These are phyloP conservation scores for Holcopasites calliopsidis DNA, from an alignment of 1,140 invertebrate species.

Conservation along the genomic window DNA sequence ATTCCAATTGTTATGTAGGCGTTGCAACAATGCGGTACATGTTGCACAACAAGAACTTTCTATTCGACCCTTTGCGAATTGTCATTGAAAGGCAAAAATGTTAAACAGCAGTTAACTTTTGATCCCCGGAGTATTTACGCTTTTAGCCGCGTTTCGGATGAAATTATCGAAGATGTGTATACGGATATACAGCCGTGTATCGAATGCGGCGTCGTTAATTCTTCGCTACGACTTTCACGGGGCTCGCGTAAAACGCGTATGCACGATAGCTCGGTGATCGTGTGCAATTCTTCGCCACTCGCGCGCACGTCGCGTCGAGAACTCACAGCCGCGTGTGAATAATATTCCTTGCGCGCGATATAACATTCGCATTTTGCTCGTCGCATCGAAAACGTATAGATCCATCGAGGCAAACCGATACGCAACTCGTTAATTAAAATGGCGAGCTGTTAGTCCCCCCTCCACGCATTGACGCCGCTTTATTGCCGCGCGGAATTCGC, in stretches of 20 bases:
- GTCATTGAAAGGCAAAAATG: background rate
- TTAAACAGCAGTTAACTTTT: constrained; percentile 19
- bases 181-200: background rate
- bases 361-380: too few species aligned
- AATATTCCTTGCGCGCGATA: too few species aligned
- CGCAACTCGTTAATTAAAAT: constrained; percentile 78
- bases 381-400: constrained; percentile 5
- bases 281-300: too few species aligned
- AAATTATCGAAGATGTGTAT: constrained; percentile 24
- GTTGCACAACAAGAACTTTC: too few species aligned
- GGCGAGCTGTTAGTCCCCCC: constrained; percentile 72
- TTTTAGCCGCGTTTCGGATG: constrained; percentile 16
- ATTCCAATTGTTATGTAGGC: background rate
- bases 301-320: too few species aligned
- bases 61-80: too few species aligned
- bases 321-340: too few species aligned
- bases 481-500: constrained; percentile 74
- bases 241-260: constrained; percentile 1
- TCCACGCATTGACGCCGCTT: constrained; percentile 75
- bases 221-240: constrained; percentile 22
- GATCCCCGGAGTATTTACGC: constrained; percentile 24
- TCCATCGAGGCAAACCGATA: constrained; percentile 49
- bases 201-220: constrained; percentile 29
- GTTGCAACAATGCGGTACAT: too few species aligned
- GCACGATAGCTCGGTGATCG: too few species aligned